Base-by-base conservation (phyloP, 1,140 invertebrate species). In the Ephestia elutella region DNA sequence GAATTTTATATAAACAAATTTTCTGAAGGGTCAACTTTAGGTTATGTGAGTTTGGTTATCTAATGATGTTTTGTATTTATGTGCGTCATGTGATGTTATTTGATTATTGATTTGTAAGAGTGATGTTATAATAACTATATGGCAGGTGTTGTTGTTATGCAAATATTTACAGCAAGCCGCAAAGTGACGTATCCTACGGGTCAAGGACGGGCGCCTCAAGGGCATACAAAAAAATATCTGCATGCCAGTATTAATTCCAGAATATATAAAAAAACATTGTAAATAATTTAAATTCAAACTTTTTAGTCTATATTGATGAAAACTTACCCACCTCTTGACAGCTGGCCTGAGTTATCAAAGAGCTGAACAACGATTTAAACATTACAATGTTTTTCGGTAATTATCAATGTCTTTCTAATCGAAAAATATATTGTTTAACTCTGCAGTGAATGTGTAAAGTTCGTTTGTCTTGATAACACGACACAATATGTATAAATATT, bases 251-350 rank as follows among this genome's bases (percentile, higher is more conserved):
- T 32, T 17, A 1, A 3, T 32, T 32, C 8, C 10, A 11, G 11
- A 38, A 44, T 2, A 44, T 17, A 44, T n/a, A n/a, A 17, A 7
- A 3, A 44, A 15, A n/a, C 2, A 10, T 44, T 15, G n/a, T 5
- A 3, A 44, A 3, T 44, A 4, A 15, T 44, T 15, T n/a, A 15
- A 44, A 15, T 15, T 35, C 49, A 25, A 56, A 68, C 62, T 62
- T 62, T 53, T 21, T 44, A 2, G 15, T 15, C 13, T 15, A 15
- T 55, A 70, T 72, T 77, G 65, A 67, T 54, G 65, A 79, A 89
- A 87, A 90, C 90, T 91, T 91, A 91, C 90, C 90, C 88, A 91
- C 90, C 90, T 91, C 90, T 91, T 91, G 90, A 89, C 90, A 91
- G 84, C 83, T 86, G 82, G 87, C 90, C 71, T 85, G 78, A 76